Base-by-base conservation (phyloP, 2,113 vertebrate genomes). In the Pangasianodon gigas region DNA sequence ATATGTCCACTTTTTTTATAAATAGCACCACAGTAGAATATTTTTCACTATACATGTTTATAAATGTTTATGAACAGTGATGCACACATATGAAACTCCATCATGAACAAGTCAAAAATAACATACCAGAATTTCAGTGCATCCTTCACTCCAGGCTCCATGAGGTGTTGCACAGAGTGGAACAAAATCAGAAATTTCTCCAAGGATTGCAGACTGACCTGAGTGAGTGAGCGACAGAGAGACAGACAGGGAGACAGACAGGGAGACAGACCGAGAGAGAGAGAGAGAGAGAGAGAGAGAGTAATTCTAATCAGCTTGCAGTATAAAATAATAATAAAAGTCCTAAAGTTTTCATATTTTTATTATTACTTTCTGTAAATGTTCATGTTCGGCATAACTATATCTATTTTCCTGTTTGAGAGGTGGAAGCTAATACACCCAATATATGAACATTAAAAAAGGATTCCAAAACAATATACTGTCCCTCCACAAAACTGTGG, bases 121-220 rank as follows among this genome's bases (percentile, higher is more conserved):
- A 87, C 93, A 86, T 94, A 97, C 96, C 96, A 97, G 93, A 97
- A 97, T 88, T 92, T 95, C 86, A 97, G 94, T 48, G 93, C 93
- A 93, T 96, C 95, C 91, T 95, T 95, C 89, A 71, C 91, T 65
- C 86, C 90, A 44, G 90, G 91, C 88, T 81, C 90, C 81, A 91
- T 90, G 56, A 94, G 91, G 77, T 95, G 95, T 87, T 95, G 95
- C 89, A 95, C 94, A 82, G 93, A 96, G 92, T 96, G 95, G 93
- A 97, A 97, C 89, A 96, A 94, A 58, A 95, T 96, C 75, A 97
- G 95, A 92, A 97, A 97, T 87, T 92, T 95, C 90, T 97, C 96
- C 92, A 97, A 93, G 89, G 95, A 95, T 91, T 96, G 95, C 84
- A 97, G 93, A 92, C 92, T 96, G 91, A 96, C 94, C 96, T 97